These are phyloP conservation scores for Cisticola juncidis DNA, from an alignment of 2,113 vertebrate species.

Conservation along the genomic window DNA sequence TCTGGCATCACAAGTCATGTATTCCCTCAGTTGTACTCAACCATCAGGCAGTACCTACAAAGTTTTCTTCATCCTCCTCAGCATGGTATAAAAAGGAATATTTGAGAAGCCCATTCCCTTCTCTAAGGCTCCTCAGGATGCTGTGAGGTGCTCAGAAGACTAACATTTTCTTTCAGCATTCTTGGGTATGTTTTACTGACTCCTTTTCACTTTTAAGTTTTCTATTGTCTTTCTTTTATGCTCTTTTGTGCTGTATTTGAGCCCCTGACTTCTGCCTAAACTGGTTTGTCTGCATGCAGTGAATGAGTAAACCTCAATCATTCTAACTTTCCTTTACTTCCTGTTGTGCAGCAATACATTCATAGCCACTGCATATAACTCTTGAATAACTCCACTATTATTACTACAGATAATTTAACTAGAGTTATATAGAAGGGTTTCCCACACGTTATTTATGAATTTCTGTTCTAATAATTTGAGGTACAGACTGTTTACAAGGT, in stretches of 20 bases:
- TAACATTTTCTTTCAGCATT: background rate
- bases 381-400: background rate
- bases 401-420: background rate
- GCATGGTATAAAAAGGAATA: background rate
- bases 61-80: background rate
- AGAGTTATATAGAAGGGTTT: background rate
- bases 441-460: background rate
- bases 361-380: background rate
- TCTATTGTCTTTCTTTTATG: background rate
- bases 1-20: background rate
- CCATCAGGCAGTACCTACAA: background rate
- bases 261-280: background rate
- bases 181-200: background rate
- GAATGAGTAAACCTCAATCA: background rate
- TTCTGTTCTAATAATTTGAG: background rate
- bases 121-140: background rate
- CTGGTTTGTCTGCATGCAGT: background rate
- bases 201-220: background rate
- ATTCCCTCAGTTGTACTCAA: background rate
- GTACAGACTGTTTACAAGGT: background rate
- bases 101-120: background rate
- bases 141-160: background rate
- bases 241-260: background rate
- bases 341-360: background rate
- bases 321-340: background rate